Evolutionary conservation across 1,140 invertebrate species (phyloP).

Genomic region (Neuroterus valhalla): DNA sequence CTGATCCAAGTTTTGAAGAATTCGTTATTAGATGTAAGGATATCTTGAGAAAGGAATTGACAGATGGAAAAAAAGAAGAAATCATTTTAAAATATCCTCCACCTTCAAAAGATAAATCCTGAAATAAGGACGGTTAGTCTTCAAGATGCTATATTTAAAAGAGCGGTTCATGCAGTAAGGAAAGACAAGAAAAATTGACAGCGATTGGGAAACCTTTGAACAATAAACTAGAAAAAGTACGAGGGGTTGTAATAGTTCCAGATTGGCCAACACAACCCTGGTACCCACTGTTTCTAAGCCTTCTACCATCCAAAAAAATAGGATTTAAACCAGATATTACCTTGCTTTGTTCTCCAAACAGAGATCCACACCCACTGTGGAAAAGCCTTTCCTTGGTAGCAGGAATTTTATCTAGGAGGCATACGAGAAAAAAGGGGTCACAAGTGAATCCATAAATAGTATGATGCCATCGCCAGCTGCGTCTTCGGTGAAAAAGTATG

Average conservation of each 20-base stretch:
- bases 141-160: too few relatives aligned
- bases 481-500: slow-evolving; percentile 30
- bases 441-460: background rate
- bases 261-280: slow-evolving; percentile 52
- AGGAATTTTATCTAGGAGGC: slow-evolving; percentile 25
- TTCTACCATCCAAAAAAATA: slow-evolving; percentile 40
- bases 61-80: too few relatives aligned
- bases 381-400: slow-evolving; percentile 13
- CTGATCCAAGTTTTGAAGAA: too few relatives aligned
- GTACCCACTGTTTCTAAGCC: slow-evolving; percentile 50
- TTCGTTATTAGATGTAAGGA: too few relatives aligned
- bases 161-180: too few relatives aligned
- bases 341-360: slow-evolving; percentile 43
- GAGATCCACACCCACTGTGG: slow-evolving; percentile 41
- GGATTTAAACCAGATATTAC: slow-evolving; percentile 45
- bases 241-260: slow-evolving; percentile 49
- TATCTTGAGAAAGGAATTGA: too few relatives aligned
- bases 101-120: too few relatives aligned
- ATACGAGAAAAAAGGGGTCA: background rate
- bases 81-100: too few relatives aligned
- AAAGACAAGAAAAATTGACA: too few relatives aligned
- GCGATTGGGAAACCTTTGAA: too few relatives aligned
- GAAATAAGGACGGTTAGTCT: too few relatives aligned
- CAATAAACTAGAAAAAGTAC: too few relatives aligned
- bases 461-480: slow-evolving; percentile 8